Evolutionary conservation across 2,888 invertebrate species (phyloP), one percentile per base, ranked within the genome.

Genomic region (Syritta pipiens): DNA sequence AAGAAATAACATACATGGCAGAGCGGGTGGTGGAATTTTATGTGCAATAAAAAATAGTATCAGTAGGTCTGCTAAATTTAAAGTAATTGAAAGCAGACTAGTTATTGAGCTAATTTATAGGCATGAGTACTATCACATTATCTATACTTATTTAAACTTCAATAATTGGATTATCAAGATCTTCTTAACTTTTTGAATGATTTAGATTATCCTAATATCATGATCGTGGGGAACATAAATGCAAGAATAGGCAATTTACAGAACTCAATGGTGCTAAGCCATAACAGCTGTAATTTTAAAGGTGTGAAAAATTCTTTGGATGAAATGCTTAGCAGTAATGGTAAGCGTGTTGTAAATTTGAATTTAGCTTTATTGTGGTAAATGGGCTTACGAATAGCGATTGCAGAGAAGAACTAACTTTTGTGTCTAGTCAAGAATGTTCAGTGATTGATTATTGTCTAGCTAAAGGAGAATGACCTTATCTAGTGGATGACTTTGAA

Each of bases 1-100:
- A 20, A 20, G 42, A 42, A 17, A 42, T 20, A 42, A n/a, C 20
- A 6, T 6, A n/a, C 20, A 19, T 42, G 42, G 42, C 10, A 42
- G 42, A 3, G 42, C 42, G 20, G 9, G 42, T 42, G 42, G 42
- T n/a, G 42, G 42, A 42, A 42, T 42, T 42, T 20, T 19, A 20
- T 42, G 42, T 42, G 42, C 42, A 42, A 20, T 42, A 2, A 42
- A 42, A 19, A 7, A 4, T 17, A 9, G 9, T 42, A 6, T 42
- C 1, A 20, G 20, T 28, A 28, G n/a, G 6, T 28, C n/a, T 28
- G 28, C n/a, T 9, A 28, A 28, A 28, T 28, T 28, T 44, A 22
- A 44, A n/a, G n/a, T n/a, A n/a, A n/a, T n/a, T n/a, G n/a, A n/a
- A n/a, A n/a, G n/a, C 5, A 0, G 10, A 1, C 5, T n/a, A 20